Evolutionary conservation across 2,888 invertebrate species (phyloP).

Genomic region (Agonopterix subpropinquella): DNA sequence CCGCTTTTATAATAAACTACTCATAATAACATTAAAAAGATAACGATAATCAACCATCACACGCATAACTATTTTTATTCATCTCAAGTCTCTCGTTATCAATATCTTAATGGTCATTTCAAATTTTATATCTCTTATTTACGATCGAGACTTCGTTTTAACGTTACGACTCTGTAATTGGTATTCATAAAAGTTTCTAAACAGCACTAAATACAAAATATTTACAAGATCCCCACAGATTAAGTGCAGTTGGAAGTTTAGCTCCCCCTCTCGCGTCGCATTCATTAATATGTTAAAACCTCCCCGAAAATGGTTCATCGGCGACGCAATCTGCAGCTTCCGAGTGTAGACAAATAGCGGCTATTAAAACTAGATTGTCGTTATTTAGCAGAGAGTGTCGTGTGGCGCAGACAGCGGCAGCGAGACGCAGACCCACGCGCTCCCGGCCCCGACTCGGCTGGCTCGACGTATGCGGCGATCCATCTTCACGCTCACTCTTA

Average conservation of each 20-base stretch:
- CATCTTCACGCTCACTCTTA: slow-evolving; percentile 32
- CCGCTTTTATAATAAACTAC: slow-evolving; percentile 35
- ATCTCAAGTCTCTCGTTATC: slow-evolving; percentile 30
- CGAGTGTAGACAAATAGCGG: slow-evolving; percentile 36
- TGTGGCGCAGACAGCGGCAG: slow-evolving; percentile 10
- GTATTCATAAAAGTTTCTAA: slow-evolving; percentile 13
- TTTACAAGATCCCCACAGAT: slow-evolving; percentile 9
- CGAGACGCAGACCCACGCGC: slow-evolving; percentile 1
- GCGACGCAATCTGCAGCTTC: slow-evolving; percentile 10
- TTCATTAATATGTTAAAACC: slow-evolving; percentile 34
- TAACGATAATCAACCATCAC: slow-evolving; percentile 29
- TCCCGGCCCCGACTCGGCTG: slow-evolving; percentile 14
- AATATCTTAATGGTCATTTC: slow-evolving; percentile 49
- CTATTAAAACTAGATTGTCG: slow-evolving; percentile 54
- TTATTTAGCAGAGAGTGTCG: slow-evolving; percentile 33
- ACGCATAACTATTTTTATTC: slow-evolving; percentile 29
- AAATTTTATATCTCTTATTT: slow-evolving; percentile 42
- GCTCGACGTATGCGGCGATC: slow-evolving; percentile 20
- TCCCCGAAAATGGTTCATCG: slow-evolving; percentile 25
- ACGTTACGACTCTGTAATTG: slow-evolving; percentile 44
- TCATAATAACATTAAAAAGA: slow-evolving; percentile 45
- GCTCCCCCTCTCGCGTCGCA: slow-evolving; percentile 1
- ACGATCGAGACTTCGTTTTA: slow-evolving; percentile 30
- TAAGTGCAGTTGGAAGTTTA: slow-evolving; percentile 7
- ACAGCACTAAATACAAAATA: slow-evolving; percentile 10